Conservation (phyloP, 2,113 vertebrate species). For the Psilopogon haemacephalus region DNA sequence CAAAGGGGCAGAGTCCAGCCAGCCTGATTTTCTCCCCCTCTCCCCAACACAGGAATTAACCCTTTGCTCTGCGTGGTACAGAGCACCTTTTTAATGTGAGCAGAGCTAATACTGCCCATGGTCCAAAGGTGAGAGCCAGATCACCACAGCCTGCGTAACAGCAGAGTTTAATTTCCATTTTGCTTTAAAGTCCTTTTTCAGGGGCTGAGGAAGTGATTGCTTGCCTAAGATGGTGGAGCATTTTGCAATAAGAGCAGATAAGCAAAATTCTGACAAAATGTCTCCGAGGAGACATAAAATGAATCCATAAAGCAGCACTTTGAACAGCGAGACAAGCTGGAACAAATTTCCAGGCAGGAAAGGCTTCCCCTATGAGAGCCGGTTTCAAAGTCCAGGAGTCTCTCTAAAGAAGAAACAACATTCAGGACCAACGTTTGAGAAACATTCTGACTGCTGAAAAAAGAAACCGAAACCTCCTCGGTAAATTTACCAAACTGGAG, state of each 20-base stretch:
- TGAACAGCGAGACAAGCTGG: neutral
- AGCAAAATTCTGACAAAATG: slow-evolving; percentile 37
- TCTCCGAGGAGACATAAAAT: neutral
- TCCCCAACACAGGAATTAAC: neutral
- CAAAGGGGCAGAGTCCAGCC: neutral
- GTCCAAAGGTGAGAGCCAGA: slow-evolving; percentile 45
- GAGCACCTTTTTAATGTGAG: neutral
- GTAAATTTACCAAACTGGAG: neutral
- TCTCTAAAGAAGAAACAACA: neutral
- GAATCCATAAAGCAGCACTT: neutral
- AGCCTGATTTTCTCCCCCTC: neutral
- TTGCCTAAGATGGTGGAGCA: neutral
- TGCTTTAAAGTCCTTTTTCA: neutral
- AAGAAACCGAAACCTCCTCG: slow-evolving; percentile 38
- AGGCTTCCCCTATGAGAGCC: neutral
- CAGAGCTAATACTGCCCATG: neutral
- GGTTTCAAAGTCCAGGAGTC: slow-evolving; percentile 36
- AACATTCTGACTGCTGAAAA: neutral
- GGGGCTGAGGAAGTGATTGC: slow-evolving; percentile 7
- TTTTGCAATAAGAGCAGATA: slow-evolving; percentile 44
- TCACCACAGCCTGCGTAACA: neutral
- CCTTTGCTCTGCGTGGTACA: neutral
- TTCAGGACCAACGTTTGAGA: slow-evolving; percentile 2
- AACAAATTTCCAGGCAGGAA: neutral
- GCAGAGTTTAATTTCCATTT: neutral